Conservation (phyloP, 2,113 vertebrate genomes). For the Pelvicachromis taeniatus region DNA sequence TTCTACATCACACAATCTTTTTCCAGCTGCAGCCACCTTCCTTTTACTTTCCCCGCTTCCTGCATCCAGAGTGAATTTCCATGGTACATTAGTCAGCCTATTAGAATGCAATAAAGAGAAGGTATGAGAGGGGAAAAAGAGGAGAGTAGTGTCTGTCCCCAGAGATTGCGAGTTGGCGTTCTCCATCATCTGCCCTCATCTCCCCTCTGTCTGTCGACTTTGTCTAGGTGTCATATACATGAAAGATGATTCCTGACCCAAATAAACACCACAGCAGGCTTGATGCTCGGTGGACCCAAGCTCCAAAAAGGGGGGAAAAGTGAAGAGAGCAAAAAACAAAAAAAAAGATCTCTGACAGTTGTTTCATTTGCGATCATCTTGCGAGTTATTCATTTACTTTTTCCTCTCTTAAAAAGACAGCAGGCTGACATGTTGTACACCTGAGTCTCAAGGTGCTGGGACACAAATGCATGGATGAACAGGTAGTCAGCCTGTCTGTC, state of each 20-base stretch:
- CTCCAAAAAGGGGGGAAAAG: not conserved
- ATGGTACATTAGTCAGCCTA: constrained; percentile 99
- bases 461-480: constrained; percentile 86
- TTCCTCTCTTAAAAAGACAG: constrained; percentile 68
- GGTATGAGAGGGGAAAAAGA: constrained; percentile 27
- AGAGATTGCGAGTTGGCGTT: constrained; percentile 84
- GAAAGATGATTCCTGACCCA: constrained; percentile 97
- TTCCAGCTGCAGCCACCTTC: constrained; percentile 5
- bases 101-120: constrained; percentile 85
- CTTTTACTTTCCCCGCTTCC: constrained; percentile 2
- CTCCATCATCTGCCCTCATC: constrained; percentile 97
- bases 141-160: constrained; percentile 86
- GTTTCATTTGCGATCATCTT: constrained; percentile 81
- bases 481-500: constrained; percentile 76
- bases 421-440: constrained; percentile 76
- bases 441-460: constrained; percentile 79
- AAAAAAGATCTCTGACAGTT: constrained; percentile 72
- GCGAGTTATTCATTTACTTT: constrained; percentile 80
- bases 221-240: constrained; percentile 94
- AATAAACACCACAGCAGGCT: constrained; percentile 88
- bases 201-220: constrained; percentile 91
- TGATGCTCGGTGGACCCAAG: constrained; percentile 64
- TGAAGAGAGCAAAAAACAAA: not conserved
- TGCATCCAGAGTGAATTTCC: constrained; percentile 89
- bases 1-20: not conserved